phyloP scores from a whole-genome alignment of 64 coral and sea anemone genomes.

The Platygyra sinensis region DNA sequence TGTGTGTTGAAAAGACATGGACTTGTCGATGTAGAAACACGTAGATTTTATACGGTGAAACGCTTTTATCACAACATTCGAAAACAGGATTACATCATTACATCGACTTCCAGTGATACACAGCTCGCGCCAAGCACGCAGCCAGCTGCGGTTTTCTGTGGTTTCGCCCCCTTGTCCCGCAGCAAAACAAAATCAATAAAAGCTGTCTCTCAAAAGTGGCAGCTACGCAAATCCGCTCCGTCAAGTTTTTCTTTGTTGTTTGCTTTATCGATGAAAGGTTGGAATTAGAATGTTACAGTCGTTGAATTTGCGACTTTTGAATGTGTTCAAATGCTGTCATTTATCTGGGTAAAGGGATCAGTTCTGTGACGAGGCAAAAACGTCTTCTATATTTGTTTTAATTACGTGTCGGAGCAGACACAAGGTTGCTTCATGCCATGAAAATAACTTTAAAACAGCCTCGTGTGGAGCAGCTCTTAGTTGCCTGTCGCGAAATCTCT shows the following conservation, averaged over 20 bases:
- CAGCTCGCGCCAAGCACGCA: neutral
- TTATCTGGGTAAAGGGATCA: neutral
- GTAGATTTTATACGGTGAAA: too few relatives aligned
- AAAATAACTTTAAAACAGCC: neutral
- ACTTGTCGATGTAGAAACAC: too few relatives aligned
- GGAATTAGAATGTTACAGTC: constrained; percentile 31
- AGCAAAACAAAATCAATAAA: constrained; percentile 2
- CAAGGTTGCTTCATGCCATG: neutral
- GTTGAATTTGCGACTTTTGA: neutral
- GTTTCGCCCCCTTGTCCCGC: constrained; percentile 1
- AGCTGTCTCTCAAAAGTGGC: neutral
- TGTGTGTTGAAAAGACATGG: too few relatives aligned
- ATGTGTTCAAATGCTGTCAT: neutral
- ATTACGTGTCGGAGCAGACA: neutral
- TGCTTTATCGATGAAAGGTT: constrained; percentile 11
- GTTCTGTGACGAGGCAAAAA: neutral
- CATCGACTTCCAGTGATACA: neutral
- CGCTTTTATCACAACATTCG: neutral
- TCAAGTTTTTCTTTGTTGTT: constrained; percentile 8
- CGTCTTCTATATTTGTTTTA: neutral
- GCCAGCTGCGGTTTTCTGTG: neutral
- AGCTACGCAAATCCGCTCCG: neutral
- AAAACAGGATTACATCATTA: neutral
- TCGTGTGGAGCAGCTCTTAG: neutral
- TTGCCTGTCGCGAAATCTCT: constrained; percentile 9